Evolutionary conservation across 2,888 invertebrate genomes (phyloP).

Genomic region (Epistrophe eligans): DNA sequence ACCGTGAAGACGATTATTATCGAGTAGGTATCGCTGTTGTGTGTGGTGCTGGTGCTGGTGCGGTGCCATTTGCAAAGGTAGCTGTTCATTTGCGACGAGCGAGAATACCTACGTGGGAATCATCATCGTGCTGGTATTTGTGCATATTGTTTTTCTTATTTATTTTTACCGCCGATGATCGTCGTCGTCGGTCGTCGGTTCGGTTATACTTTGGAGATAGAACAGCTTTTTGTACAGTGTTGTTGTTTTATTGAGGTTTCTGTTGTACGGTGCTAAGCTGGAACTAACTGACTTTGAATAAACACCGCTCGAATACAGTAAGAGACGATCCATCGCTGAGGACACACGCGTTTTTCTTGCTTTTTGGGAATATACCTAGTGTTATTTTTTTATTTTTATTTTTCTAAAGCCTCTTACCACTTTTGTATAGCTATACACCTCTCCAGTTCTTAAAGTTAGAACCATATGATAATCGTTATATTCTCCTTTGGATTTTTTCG

Average conservation of each 20-base stretch:
- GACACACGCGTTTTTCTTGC: constrained; percentile 83
- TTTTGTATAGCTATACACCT: neutral
- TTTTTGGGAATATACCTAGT: constrained; percentile 68
- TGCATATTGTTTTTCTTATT: constrained; percentile 44
- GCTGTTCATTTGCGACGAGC: constrained; percentile 82
- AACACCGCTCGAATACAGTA: constrained; percentile 84
- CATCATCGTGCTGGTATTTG: constrained; percentile 64
- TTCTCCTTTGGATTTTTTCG: constrained; percentile 60
- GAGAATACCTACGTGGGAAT: constrained; percentile 54
- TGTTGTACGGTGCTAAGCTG: constrained; percentile 71
- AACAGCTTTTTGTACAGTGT: constrained; percentile 68
- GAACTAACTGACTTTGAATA: constrained; percentile 82
- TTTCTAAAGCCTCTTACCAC: constrained; percentile 43
- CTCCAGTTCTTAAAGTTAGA: constrained; percentile 56
- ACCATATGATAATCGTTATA: constrained; percentile 69
- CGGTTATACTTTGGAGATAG: constrained; percentile 71
- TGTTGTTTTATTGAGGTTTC: constrained; percentile 57
- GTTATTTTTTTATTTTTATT: constrained; percentile 55
- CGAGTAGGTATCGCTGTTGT: constrained; percentile 34
- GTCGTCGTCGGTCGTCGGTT: constrained; percentile 31
- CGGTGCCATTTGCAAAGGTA: constrained; percentile 80
- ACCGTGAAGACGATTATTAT: constrained; percentile 68
- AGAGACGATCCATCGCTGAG: constrained; percentile 84
- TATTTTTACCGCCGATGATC: constrained; percentile 52
- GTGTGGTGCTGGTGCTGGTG: constrained; percentile 34